Evolutionary conservation across 2,113 vertebrate species (phyloP).

Genomic region (Neolamprologus fasciatus): DNA sequence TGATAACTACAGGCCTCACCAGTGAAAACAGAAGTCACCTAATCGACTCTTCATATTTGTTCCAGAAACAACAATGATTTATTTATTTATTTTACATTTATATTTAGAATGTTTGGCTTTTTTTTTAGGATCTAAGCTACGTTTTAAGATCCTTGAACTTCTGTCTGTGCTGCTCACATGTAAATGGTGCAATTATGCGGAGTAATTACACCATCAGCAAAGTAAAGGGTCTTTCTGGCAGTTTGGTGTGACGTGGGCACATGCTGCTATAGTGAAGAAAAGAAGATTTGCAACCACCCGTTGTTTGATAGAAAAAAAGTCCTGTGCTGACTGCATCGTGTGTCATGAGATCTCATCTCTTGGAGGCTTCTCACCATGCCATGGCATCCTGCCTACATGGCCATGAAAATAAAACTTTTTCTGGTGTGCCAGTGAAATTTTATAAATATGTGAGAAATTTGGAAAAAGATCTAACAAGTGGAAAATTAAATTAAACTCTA

Average conservation of each 20-base stretch:
- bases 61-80: background rate
- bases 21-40: constrained; percentile 20
- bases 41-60: background rate
- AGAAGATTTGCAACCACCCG: background rate
- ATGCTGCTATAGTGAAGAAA: constrained; percentile 2
- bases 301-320: background rate
- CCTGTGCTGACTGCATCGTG: background rate
- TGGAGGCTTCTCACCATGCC: background rate
- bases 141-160: background rate
- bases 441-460: background rate
- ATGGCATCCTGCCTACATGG: background rate
- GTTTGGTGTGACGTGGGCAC: background rate
- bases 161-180: background rate
- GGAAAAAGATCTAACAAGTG: background rate
- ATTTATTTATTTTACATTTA: background rate
- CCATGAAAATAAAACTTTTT: background rate
- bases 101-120: background rate
- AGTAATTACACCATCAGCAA: background rate
- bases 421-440: background rate
- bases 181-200: background rate
- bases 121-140: background rate
- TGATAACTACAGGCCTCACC: background rate
- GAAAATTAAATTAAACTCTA: background rate
- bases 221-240: background rate
- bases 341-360: constrained; percentile 18